Evolutionary conservation across 2,113 vertebrate genomes (phyloP), one percentile per base, ranked within the genome.

Genomic region (Leiothrix lutea): DNA sequence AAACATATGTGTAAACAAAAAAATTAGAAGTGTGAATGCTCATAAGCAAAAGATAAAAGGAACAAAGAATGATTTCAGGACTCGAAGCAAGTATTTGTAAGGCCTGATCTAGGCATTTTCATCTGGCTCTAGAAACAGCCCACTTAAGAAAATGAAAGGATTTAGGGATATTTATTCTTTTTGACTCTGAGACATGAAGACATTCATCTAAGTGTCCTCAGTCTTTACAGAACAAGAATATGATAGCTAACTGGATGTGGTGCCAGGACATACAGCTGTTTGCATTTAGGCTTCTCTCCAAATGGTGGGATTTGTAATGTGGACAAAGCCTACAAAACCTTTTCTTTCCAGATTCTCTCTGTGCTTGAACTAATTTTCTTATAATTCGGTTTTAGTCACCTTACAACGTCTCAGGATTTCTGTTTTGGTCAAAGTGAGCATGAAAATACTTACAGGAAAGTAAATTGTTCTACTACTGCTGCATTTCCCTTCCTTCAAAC

Each of bases 1-100:
- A 90, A 97, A 87, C 85, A 77, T 73, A 95, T 83, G 90, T 96
- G 74, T 90, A 94, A 90, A 91, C 64, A 88, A 94, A 85, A 94
- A 95, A 88, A 44, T 47, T 58, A 24, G 60, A 73, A 90, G 67
- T 48, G 31, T 31, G 54, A 80, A 40, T 31, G 64, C 70, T 93
- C 47, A 56, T 51, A 33, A 73, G n/a, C 58, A 56, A 36, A 56
- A 67, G 80, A 54, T 62, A 51, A 88, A 94, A 53, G 20, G 33
- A 91, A 61, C 12, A 14, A 78, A 82, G 8, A 42, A 38, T 31
- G 18, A 66, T 73, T 90, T 80, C 40, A 70, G 38, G 51, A 67
- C 28, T 58, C 33, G n/a, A 70, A 82, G 28, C 22, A 81, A 60
- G 8, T 51, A 26, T 80, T 79, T 83, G 20, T 65, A 45, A 62